Evolutionary conservation across 2,888 invertebrate species (phyloP).

Genomic region (Beris morrisii): DNA sequence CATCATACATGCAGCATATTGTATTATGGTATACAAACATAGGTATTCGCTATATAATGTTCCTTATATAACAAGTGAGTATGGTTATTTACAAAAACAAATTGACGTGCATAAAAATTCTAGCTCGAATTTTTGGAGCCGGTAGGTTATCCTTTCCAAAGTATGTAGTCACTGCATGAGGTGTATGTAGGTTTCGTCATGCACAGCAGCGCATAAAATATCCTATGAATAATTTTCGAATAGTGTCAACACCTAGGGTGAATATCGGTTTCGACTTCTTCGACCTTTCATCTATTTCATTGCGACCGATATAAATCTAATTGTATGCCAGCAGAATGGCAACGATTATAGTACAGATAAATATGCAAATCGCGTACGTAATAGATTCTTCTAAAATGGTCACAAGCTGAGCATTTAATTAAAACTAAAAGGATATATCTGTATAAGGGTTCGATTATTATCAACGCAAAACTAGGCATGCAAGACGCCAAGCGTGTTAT

Average conservation of each 20-base stretch:
- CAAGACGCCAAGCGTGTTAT: background rate
- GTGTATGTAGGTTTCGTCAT: slow-evolving; percentile 35
- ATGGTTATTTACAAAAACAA: slow-evolving; percentile 3
- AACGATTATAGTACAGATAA: slow-evolving; percentile 2
- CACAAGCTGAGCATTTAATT: slow-evolving; percentile 24
- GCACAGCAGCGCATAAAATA: slow-evolving; percentile 44
- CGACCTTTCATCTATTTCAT: background rate
- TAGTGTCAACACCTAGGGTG: slow-evolving; percentile 8
- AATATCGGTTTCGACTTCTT: background rate
- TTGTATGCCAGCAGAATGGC: background rate
- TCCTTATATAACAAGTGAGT: background rate
- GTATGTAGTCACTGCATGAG: background rate
- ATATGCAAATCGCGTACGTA: slow-evolving; percentile 20
- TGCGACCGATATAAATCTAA: background rate
- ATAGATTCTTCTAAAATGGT: background rate
- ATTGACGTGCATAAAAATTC: slow-evolving; percentile 21
- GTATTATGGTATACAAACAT: too few species aligned
- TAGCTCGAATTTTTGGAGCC: slow-evolving; percentile 15
- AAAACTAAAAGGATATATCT: background rate
- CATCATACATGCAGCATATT: background rate
- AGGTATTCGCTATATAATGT: too few species aligned
- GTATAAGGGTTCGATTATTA: background rate
- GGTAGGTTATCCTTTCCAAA: slow-evolving; percentile 10
- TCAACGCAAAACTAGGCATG: background rate
- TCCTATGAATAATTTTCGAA: slow-evolving; percentile 42